Base-by-base conservation (phyloP, 1,140 invertebrate genomes). In the Papilio helenus region DNA sequence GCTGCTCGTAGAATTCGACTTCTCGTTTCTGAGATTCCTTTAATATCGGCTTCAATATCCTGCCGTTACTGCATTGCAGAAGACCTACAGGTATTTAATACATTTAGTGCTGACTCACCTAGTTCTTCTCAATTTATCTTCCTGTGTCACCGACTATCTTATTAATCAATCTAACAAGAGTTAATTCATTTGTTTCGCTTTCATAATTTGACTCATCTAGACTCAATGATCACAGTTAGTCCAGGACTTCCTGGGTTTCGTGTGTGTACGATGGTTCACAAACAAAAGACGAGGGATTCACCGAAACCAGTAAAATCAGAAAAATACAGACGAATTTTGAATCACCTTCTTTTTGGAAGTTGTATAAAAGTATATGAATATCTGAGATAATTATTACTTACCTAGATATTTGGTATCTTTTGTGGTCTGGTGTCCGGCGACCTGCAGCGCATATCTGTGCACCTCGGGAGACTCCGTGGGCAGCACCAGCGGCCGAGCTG, bases 11-110 rank as follows among this genome's bases (percentile, higher is more conserved):
- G 93, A 98, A 97, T 18, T 95, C 93, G 1, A 97, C 95, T 92
- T 98, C 97, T 74, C 96, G 95, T 72, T 95, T 95, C n/a, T 97
- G 97, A 77, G 96, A 94, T 65, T 96, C 92, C 89, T 97, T 97
- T 14, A 96, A 93, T 12, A 97, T 94, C 1, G 97, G 97, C 89
- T 98, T 98, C 42, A 97, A 94, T 39, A 97, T 94, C 39, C 95
- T 95, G 0, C 96, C 96, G 83, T 95, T 95, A 84, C 95, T 93
- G 82, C 95, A 95, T 90, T 96, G 96, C 26, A 97, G 90, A 89
- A 97, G 95, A 68, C 97, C 97, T 97, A 86, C 49, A 16, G 18
- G 7, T 18, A n/a, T 49, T 49, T 49, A 5, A 55, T 16, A 46
- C 46, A 1, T 49, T 14, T 4, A 49, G 46, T 34, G 34, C 34